Conservation (phyloP, 1,140 invertebrate genomes). For the Olivierus martensii region DNA sequence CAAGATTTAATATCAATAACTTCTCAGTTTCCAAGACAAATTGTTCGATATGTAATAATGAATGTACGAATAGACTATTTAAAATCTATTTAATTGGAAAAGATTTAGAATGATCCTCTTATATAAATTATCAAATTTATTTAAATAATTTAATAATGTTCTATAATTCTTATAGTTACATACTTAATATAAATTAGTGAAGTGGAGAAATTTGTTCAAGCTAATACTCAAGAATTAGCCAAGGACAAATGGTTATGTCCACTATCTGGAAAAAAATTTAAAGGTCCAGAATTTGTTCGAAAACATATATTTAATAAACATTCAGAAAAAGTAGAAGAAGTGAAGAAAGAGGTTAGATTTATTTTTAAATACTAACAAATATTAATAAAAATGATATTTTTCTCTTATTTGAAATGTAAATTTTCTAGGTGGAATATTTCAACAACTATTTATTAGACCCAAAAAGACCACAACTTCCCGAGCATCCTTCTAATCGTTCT, state of each 20-base stretch:
- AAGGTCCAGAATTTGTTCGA: conserved; percentile 95
- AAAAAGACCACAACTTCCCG: conserved; percentile 83
- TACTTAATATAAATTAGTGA: conserved; percentile 33
- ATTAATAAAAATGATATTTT: neutral
- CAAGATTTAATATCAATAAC: no score
- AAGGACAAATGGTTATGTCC: conserved; percentile 99
- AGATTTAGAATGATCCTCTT: no score
- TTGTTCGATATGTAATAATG: no score
- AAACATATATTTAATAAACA: conserved; percentile 99
- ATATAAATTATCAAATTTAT: no score
- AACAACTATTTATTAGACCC: conserved; percentile 95
- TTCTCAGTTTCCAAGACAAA: no score
- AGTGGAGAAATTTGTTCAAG: conserved; percentile 85
- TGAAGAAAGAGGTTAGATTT: conserved; percentile 65
- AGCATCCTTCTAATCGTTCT: conserved; percentile 53
- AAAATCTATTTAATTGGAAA: no score
- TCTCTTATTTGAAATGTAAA: neutral
- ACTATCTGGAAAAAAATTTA: conserved; percentile 97
- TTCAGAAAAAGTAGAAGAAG: conserved; percentile 89
- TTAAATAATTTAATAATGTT: no score
- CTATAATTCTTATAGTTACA: no score
- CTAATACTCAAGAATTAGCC: conserved; percentile 86
- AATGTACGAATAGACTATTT: no score
- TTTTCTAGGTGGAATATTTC: conserved; percentile 62
- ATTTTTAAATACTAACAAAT: neutral